Conservation (phyloP, 2,113 vertebrate species). For the Nycticebus coucang region DNA sequence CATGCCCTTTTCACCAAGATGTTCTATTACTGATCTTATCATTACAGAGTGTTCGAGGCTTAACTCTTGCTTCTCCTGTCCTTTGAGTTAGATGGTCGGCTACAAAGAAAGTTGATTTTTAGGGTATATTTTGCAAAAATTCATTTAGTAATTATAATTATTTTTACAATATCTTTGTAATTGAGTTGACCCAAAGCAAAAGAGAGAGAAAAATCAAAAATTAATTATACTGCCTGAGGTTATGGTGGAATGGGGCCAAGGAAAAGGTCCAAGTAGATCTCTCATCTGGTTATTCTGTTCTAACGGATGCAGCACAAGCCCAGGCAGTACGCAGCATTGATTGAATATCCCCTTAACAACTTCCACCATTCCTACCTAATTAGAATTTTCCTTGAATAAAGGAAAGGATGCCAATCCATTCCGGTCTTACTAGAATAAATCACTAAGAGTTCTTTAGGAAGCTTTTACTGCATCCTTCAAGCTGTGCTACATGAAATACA, state of each 20-base stretch:
- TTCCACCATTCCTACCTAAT: not conserved
- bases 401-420: constrained; percentile 8
- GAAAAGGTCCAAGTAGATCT: not conserved
- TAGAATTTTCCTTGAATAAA: not conserved
- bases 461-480: not conserved
- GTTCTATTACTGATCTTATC: too few species aligned
- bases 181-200: not conserved
- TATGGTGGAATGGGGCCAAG: not conserved
- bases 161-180: not conserved
- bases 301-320: not conserved
- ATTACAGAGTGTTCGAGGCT: too few species aligned
- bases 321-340: not conserved
- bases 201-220: not conserved
- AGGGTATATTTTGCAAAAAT: not conserved
- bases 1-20: too few species aligned
- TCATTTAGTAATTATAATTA: not conserved
- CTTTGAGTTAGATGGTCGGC: too few species aligned
- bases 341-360: constrained; percentile 3
- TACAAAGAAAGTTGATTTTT: not conserved
- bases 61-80: too few species aligned
- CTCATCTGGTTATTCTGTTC: constrained; percentile 18
- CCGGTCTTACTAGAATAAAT: not conserved
- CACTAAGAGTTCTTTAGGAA: not conserved
- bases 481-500: not conserved
- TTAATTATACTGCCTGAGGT: constrained; percentile 25